phyloP scores from a whole-genome alignment of 2,888 invertebrate species.

The Chromoteleia sp. region DNA sequence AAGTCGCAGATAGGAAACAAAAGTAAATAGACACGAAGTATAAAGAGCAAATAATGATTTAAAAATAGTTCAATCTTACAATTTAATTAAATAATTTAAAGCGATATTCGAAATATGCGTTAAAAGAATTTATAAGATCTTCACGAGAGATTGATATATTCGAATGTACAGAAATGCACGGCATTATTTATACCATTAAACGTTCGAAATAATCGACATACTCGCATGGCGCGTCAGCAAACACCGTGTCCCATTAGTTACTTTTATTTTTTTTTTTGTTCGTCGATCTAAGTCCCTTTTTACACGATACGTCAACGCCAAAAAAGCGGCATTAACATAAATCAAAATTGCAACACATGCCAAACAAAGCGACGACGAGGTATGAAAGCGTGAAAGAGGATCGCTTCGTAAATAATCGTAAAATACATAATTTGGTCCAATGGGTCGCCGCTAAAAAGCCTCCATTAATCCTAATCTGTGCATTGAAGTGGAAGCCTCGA shows the following conservation, averaged over 20 bases:
- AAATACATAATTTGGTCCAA: conserved; percentile 56
- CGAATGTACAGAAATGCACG: too few relatives aligned
- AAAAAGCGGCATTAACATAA: conserved; percentile 37
- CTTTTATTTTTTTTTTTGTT: too few relatives aligned
- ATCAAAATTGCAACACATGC: conserved; percentile 60
- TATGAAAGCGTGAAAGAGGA: conserved; percentile 54
- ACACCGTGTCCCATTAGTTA: conserved; percentile 10
- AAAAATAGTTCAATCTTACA: too few relatives aligned
- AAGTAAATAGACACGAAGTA: too few relatives aligned
- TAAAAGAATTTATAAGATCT: too few relatives aligned
- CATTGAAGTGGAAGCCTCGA: conserved; percentile 51
- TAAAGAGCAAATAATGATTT: too few relatives aligned
- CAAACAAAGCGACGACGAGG: conserved; percentile 32
- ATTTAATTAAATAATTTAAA: too few relatives aligned
- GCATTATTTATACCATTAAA: conserved; percentile 12
- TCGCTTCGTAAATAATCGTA: conserved; percentile 59
- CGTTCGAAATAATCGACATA: conserved; percentile 32
- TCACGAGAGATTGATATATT: too few relatives aligned
- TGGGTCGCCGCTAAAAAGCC: conserved; percentile 46
- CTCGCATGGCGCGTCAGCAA: conserved; percentile 19
- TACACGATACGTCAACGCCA: conserved; percentile 5
- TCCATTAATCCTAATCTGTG: conserved; percentile 68
- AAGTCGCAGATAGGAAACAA: too few relatives aligned
- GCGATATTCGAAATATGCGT: too few relatives aligned
- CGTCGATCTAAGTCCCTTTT: conserved; percentile 12